Percentiles rank a stretch among this genome's conserved stretches.
These are phyloP conservation scores for Pseudomyrmex gracilis DNA, from an alignment of 1,140 invertebrate species.

Conservation along the genomic window DNA sequence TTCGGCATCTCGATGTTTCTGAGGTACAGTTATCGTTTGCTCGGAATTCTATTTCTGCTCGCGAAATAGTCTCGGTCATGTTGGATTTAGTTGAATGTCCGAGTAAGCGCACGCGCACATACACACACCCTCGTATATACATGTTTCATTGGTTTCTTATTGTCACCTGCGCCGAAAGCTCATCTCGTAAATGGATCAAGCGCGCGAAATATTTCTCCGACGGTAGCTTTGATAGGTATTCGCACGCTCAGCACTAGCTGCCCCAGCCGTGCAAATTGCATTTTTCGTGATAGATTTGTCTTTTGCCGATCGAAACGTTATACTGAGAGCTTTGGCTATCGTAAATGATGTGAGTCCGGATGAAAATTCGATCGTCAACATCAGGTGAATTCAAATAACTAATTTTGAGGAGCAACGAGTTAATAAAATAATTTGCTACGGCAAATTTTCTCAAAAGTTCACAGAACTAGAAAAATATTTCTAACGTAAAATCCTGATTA, in stretches of 20 bases:
- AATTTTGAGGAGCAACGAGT: no score
- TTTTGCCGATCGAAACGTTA: background rate
- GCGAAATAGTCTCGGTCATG: conserved; percentile 40
- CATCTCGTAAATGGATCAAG: conserved; percentile 69
- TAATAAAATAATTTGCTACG: no score
- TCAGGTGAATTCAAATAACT: no score
- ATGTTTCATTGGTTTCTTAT: conserved; percentile 68
- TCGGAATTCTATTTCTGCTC: conserved; percentile 56
- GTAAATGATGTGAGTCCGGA: background rate
- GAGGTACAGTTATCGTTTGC: conserved; percentile 65
- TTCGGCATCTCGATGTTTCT: conserved; percentile 36
- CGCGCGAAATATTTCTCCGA: conserved; percentile 62
- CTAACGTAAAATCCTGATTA: background rate
- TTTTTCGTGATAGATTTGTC: conserved; percentile 40
- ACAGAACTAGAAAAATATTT: background rate
- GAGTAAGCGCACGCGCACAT: conserved; percentile 16
- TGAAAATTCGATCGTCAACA: background rate
- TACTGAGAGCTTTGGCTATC: background rate
- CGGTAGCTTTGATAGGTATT: conserved; percentile 29
- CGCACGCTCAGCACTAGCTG: background rate
- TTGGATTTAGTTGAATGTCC: conserved; percentile 29
- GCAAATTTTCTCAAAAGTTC: background rate
- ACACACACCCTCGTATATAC: conserved; percentile 13
- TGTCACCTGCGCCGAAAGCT: conserved; percentile 65
- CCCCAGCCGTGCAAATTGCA: conserved; percentile 35